These are phyloP conservation scores for Enteromius unitaeniatus DNA, from an alignment of 2,797 vertebrate genomes.

Conservation along the genomic window DNA sequence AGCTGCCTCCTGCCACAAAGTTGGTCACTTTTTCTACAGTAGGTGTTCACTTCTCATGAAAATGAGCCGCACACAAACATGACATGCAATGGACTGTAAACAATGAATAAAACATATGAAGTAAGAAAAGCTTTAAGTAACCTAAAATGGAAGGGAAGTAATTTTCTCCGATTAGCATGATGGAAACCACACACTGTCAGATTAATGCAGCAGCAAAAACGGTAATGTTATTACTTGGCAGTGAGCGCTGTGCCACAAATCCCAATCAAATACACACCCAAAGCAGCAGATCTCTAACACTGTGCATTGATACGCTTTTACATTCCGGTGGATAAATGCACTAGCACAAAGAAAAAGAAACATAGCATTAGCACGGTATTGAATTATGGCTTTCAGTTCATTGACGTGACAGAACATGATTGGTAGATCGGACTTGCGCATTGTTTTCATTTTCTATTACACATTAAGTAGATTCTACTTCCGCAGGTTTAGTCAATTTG, in stretches of 20 bases:
- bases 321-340: neutral
- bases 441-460: constrained; percentile 11
- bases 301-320: neutral
- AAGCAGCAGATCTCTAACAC: neutral
- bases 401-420: constrained; percentile 1
- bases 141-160: constrained; percentile 36
- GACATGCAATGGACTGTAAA: neutral
- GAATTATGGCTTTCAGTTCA: constrained; percentile 25
- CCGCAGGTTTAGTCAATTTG: neutral
- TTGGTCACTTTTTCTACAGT: neutral
- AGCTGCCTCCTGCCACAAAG: constrained; percentile 6
- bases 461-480: neutral
- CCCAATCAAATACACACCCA: constrained; percentile 22
- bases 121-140: constrained; percentile 22
- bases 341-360: neutral
- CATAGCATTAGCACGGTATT: neutral
- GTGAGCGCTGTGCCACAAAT: constrained; percentile 50
- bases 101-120: constrained; percentile 21
- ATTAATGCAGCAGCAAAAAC: constrained; percentile 36
- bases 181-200: constrained; percentile 48
- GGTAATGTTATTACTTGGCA: constrained; percentile 44
- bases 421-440: neutral
- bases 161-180: constrained; percentile 52
- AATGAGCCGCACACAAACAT: neutral
- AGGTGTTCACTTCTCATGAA: neutral